These are phyloP conservation scores for Pantherophis guttatus DNA, from an alignment of 2,113 vertebrate species.

Conservation along the genomic window DNA sequence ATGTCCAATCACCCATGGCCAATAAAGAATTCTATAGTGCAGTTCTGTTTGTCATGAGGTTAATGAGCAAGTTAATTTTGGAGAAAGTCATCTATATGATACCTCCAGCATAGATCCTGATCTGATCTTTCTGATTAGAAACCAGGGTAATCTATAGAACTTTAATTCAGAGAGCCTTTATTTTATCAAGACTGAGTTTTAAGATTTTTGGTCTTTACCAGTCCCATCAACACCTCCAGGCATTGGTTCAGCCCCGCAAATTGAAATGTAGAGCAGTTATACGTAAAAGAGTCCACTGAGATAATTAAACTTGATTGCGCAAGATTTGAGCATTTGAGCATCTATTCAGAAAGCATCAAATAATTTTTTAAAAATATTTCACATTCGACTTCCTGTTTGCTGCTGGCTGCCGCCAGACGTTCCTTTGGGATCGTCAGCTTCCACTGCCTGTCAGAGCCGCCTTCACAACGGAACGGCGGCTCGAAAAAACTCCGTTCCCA, in stretches of 20 bases:
- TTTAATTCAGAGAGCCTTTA: too few species aligned
- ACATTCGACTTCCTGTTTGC: too few species aligned
- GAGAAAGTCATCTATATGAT: not conserved
- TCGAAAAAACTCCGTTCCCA: too few species aligned
- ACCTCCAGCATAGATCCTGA: not conserved
- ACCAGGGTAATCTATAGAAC: not conserved
- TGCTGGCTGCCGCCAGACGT: too few species aligned
- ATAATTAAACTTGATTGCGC: not conserved
- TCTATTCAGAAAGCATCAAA: not conserved
- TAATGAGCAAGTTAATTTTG: not conserved
- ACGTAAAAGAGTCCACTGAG: not conserved
- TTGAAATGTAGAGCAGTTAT: not conserved
- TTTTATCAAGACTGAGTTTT: not conserved
- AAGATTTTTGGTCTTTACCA: not conserved
- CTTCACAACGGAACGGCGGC: too few species aligned
- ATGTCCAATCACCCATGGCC: too few species aligned
- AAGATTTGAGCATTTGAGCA: not conserved
- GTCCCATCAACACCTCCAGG: not conserved
- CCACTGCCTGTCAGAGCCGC: too few species aligned
- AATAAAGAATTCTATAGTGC: not conserved
- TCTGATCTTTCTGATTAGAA: not conserved
- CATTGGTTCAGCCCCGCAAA: not conserved
- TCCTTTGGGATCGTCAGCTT: too few species aligned
- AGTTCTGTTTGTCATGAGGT: not conserved
- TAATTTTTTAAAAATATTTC: not conserved